A percentile compares a stretch with the other conserved stretches of the same genome.
Conservation (phyloP, 2,797 vertebrate genomes). For the Furcifer pardalis region DNA sequence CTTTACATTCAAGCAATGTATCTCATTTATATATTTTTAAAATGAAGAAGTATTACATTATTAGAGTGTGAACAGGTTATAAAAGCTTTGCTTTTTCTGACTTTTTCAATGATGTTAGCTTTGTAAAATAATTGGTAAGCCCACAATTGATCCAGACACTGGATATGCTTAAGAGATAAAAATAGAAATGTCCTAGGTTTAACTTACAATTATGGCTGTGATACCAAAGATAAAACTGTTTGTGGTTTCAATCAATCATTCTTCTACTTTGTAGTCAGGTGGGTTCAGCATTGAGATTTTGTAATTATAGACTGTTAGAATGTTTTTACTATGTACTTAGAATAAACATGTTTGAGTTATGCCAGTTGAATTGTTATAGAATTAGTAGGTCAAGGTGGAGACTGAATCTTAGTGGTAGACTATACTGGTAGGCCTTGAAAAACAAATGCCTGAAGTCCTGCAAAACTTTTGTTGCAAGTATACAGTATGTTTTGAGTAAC, state of each 20-base stretch:
- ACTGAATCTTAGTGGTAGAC: too few species aligned
- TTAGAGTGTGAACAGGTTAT: conserved; percentile 53
- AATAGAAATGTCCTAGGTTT: conserved; percentile 17
- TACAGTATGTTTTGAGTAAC: too few species aligned
- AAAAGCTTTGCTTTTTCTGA: conserved; percentile 31
- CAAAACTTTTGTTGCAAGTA: too few species aligned
- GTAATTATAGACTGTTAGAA: conserved; percentile 26
- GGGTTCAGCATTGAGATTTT: conserved; percentile 48
- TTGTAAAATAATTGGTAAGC: conserved; percentile 45
- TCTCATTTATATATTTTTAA: conserved; percentile 58
- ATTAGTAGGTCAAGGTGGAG: too few species aligned
- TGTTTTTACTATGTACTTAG: neutral
- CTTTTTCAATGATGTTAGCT: conserved; percentile 11
- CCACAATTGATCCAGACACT: neutral
- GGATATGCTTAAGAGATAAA: neutral
- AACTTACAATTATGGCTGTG: conserved; percentile 56
- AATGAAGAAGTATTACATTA: conserved; percentile 60
- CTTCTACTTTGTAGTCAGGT: too few species aligned
- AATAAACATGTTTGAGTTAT: neutral
- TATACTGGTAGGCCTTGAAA: too few species aligned
- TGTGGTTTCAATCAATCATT: too few species aligned
- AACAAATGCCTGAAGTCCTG: too few species aligned
- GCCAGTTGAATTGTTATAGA: neutral
- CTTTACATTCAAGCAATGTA: conserved; percentile 60
- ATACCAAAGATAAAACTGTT: conserved; percentile 38